Conservation (phyloP, 2,113 vertebrate species). For the Pterocles gutturalis region DNA sequence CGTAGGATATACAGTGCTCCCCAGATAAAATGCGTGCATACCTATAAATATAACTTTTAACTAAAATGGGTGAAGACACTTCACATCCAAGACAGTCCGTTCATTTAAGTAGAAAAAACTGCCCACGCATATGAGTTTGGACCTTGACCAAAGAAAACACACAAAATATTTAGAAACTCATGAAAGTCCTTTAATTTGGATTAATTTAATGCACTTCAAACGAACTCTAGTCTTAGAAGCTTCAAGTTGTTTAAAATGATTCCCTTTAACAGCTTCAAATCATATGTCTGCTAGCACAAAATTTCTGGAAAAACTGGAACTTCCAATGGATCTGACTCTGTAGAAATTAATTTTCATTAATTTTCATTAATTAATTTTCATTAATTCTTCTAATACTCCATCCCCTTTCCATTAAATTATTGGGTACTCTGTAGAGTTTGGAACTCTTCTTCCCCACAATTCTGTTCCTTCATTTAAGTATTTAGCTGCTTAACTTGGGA, state of each 20-base stretch:
- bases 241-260: background rate
- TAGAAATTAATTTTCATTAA: background rate
- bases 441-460: background rate
- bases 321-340: background rate
- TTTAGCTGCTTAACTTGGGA: background rate
- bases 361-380: background rate
- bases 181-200: conserved; percentile 42
- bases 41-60: conserved; percentile 22
- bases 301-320: conserved; percentile 14
- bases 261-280: background rate
- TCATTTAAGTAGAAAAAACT: background rate
- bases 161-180: conserved; percentile 18
- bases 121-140: conserved; percentile 21
- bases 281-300: background rate
- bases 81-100: background rate
- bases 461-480: background rate
- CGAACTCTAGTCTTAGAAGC: background rate
- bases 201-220: conserved; percentile 54
- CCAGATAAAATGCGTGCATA: background rate
- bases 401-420: background rate
- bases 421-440: background rate
- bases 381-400: background rate
- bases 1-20: background rate
- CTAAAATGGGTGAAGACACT: background rate
- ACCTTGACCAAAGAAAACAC: conserved; percentile 42